Base-by-base conservation (phyloP, 2,888 invertebrate species). In the Perithous albicinctus region DNA sequence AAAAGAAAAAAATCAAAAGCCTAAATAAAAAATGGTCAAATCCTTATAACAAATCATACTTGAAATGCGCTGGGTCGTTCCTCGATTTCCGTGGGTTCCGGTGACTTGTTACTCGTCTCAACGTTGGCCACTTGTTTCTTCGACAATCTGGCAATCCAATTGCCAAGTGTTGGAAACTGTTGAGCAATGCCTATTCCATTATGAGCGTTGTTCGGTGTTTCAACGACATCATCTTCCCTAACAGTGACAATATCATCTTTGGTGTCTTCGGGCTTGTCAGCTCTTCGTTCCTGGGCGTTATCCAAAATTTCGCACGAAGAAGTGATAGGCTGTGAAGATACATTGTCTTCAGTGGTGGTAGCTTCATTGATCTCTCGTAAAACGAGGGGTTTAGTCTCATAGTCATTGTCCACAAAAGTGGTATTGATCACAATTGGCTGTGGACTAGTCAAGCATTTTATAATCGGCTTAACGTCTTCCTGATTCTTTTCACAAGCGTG, bases 121-220 rank as follows among this genome's bases (percentile, higher is more conserved):
- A 8, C 23, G 1, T 18, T 43, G 18, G 46, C 29, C 32, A 32
- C 41, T 32, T 69, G 76, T 77, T 78, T 64, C 8, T 86, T 87
- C 8, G 87, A 85, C 74, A 91, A 84, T 54, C 84, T 85, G 1
- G 89, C 86, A 2, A 88, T 86, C 91, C 91, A 92, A 63, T 87
- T 89, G 12, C 89, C 89, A n/a, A 92, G 78, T 0, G 87, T 89
- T 6, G 92, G 92, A 85, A 92, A 92, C 63, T 90, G 88, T 69
- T 90, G 90, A 2, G 87, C 82, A 48, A 89, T 86, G 1, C 85
- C 8, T 20, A 63, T 12, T 7, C 46, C 66, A 23, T 81, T 59
- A 0, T 8, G 18, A 6, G 15, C 2, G 18, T 3, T 51, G 8
- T 38, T 15, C 2, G 41, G 38, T 8, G 56, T 32, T 7, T 63